Evolutionary conservation across 1,140 invertebrate species (phyloP).

Genomic region (Lucilia cuprina): DNA sequence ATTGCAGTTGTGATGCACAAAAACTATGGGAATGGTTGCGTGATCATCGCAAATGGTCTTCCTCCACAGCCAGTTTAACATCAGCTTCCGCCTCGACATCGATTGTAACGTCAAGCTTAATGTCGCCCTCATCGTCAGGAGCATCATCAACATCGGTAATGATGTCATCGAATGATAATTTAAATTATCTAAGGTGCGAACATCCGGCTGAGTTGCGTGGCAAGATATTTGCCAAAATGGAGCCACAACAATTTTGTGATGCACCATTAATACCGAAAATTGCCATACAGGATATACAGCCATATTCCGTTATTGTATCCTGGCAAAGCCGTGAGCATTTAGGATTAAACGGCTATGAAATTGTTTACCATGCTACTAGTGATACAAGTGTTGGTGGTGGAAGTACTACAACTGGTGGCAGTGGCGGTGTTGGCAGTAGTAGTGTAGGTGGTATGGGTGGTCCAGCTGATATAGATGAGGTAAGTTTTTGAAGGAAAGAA

Average conservation of each 20-base stretch:
- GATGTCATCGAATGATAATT: constrained; percentile 64
- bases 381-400: constrained; percentile 67
- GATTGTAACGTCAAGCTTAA: not conserved
- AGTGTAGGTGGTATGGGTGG: not conserved
- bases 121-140: not conserved
- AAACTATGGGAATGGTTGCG: constrained; percentile 88
- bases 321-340: constrained; percentile 90
- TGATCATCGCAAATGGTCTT: constrained; percentile 76
- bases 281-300: constrained; percentile 86
- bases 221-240: constrained; percentile 76
- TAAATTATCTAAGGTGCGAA: constrained; percentile 74
- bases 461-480: constrained; percentile 36
- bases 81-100: not conserved
- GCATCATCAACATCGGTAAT: constrained; percentile 1
- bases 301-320: constrained; percentile 84
- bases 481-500: constrained; percentile 19
- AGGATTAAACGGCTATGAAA: constrained; percentile 83
- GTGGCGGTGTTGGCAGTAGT: not conserved
- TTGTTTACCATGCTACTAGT: constrained; percentile 79
- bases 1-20: constrained; percentile 83
- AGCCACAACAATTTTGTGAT: constrained; percentile 82
- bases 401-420: not conserved
- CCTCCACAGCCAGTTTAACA: constrained; percentile 28
- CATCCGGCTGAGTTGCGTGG: constrained; percentile 79
- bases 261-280: constrained; percentile 80